Percentiles rank a stretch among this genome's conserved stretches.
Conservation (phyloP, 1,140 invertebrate species). For the Homalodisca vitripennis region DNA sequence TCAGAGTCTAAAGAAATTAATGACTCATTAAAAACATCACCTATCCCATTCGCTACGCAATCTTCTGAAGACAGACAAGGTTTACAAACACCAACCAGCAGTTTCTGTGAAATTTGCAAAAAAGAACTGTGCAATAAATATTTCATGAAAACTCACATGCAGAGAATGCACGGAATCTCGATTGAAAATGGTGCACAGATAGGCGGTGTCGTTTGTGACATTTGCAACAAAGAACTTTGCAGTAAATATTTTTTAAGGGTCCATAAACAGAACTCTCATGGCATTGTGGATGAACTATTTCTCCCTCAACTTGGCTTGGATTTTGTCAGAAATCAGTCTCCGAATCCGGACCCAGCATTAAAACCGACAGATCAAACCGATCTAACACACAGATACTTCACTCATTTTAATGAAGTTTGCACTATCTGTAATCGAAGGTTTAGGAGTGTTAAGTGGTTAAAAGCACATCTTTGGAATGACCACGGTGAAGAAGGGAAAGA, state of each 20-base stretch:
- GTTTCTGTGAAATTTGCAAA: conserved; percentile 98
- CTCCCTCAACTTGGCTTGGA: conserved; percentile 37
- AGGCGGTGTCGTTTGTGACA: conserved; percentile 91
- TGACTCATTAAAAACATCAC: conserved; percentile 11
- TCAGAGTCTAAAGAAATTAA: conserved; percentile 16
- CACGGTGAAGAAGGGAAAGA: conserved; percentile 73
- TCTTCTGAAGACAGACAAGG: neutral
- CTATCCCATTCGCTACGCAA: neutral
- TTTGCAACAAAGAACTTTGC: conserved; percentile 96
- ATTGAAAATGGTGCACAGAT: conserved; percentile 89
- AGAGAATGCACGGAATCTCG: conserved; percentile 98
- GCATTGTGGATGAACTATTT: conserved; percentile 71
- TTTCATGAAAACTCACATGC: conserved; percentile 99
- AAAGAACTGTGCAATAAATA: conserved; percentile 99
- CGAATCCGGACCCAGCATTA: conserved; percentile 29
- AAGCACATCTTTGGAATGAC: conserved; percentile 83
- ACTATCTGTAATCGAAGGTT: conserved; percentile 85
- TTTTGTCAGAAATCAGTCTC: conserved; percentile 30
- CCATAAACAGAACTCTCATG: conserved; percentile 97
- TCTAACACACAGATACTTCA: conserved; percentile 56
- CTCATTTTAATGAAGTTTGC: conserved; percentile 76
- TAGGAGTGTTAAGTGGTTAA: conserved; percentile 85
- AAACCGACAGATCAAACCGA: conserved; percentile 34
- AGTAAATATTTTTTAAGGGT: conserved; percentile 97
- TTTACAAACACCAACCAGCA: conserved; percentile 63